Base-by-base conservation (phyloP, 30 jellyfish, hydroid and myxozoan species). In the Chironex yamaguchii region DNA sequence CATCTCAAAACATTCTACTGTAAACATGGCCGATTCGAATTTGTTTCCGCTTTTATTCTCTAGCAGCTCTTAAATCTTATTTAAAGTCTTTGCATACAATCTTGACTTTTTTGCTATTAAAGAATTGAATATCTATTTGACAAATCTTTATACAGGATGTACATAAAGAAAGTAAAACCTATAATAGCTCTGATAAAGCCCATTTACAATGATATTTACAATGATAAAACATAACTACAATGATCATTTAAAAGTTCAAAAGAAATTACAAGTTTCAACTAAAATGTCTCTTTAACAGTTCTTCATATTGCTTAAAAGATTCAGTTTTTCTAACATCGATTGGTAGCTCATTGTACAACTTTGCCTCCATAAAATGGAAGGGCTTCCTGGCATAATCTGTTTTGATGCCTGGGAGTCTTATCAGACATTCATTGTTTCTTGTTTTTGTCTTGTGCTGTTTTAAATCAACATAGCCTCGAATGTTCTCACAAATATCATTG, bases 271-370 rank as follows among this genome's bases (percentile, higher is more conserved):
- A 62, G 1, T 6, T 22, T n/a, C n/a, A n/a, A n/a, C n/a, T n/a
- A 62, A 67, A 72, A 0, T 20, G 0, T 34, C 4, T 25, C 27
- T 72, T 72, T 11, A 72, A 72, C 2, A 23, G 75, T 72, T 36
- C 86, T 32, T 72, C 86, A 31, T 71, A 36, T 34, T 3, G 86
- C 74, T 72, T 49, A 72, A 13, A 72, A 49, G 22, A 36, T 72
- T 72, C 35, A 72, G 71, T 76, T 51, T 53, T 52, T 76, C 89
- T 76, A 14, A 51, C 26, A 31, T 76, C 89, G 27, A 51, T 30
- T 51, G 89, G 80, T 3, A 76, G 89, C 0, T 76, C 81, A 52
- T 76, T 76, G 89, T 0, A 76, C 81, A 76, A 29, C 64, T 76
- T 76, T 50, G 89, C 67, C 51, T 78, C 67, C 82, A 76, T 28